These are phyloP conservation scores for Hesperophylax magnus DNA, from an alignment of 1,140 invertebrate genomes.

Conservation along the genomic window DNA sequence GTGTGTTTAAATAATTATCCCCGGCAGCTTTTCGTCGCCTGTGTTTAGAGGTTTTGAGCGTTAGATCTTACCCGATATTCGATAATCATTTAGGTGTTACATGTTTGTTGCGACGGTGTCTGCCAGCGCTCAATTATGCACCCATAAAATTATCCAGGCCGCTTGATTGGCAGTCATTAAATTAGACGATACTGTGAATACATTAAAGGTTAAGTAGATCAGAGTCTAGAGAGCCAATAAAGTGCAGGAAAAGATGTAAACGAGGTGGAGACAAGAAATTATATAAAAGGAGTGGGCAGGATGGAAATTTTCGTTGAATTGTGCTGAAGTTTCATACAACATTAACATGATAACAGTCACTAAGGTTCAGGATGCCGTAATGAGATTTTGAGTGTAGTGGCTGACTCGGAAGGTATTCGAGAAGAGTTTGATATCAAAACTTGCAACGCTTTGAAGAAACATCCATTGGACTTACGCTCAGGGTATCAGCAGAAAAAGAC, in stretches of 20 bases:
- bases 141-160: constrained; percentile 15
- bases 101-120: not conserved
- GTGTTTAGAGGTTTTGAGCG: not conserved
- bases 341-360: too few relatives aligned
- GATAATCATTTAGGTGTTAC: not conserved
- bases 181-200: constrained; percentile 10
- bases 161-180: constrained; percentile 8
- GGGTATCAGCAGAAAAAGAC: too few relatives aligned
- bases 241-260: not conserved
- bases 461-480: too few relatives aligned
- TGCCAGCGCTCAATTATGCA: not conserved
- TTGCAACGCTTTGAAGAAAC: too few relatives aligned
- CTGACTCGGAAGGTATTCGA: too few relatives aligned
- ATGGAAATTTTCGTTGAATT: too few relatives aligned
- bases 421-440: too few relatives aligned
- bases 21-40: not conserved
- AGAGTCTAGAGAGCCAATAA: not conserved
- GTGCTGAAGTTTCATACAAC: too few relatives aligned
- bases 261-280: not conserved
- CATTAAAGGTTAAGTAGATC: not conserved
- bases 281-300: not conserved
- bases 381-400: too few relatives aligned
- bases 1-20: too few relatives aligned
- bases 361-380: too few relatives aligned
- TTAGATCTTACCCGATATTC: not conserved